Evolutionary conservation across 2,113 vertebrate species (phyloP), one percentile per base, ranked within the genome.

Genomic region (Ictidomys tridecemlineatus): DNA sequence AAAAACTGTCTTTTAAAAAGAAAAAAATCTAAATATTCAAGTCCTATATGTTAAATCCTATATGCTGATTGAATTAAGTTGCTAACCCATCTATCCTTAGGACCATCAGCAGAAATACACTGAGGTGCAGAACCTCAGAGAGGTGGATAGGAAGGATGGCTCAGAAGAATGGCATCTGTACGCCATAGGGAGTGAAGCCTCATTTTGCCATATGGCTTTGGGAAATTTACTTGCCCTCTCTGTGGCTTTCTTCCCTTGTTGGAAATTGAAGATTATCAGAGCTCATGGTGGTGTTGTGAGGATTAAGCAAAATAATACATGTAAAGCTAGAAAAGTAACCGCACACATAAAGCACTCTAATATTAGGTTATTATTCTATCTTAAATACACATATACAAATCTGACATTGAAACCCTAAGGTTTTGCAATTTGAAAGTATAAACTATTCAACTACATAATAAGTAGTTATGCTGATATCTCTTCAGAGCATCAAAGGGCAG

Each of bases 341-440:
- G 73, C n/a, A 37, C 42, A 82, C 14, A 61, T 0, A 0, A 1
- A 97, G 42, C 32, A 39, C 7, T 20, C n/a, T 79, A 70, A 39
- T 42, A 70, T 67, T 76, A 67, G 69, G 89, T 80, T 88, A 94
- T 45, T 69, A 69, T 80, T 85, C 72, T 88, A 70, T 74, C 88
- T 88, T 92, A 96, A 97, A 97, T 93, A 95, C 76, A 83, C 72
- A 97, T 48, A 73, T 10, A 58, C 61, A 87, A 77, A 92, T 84
- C 78, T 95, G 79, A 97, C 72, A 92, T 10, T 4, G n/a, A 51
- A 84, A 90, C 74, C 77, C 42, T 45, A 82, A 95, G 89, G 79
- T 95, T 94, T 92, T 92, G 61, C 45, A 94, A 74, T 95, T 96
- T 84, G 72, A 95, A 97, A 96, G 87, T 82, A 87, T 95, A 94